A percentile compares a stretch with the other conserved stretches of the same genome.
Evolutionary conservation across 2,113 vertebrate genomes (phyloP).

Genomic region (Leucosticte australis): DNA sequence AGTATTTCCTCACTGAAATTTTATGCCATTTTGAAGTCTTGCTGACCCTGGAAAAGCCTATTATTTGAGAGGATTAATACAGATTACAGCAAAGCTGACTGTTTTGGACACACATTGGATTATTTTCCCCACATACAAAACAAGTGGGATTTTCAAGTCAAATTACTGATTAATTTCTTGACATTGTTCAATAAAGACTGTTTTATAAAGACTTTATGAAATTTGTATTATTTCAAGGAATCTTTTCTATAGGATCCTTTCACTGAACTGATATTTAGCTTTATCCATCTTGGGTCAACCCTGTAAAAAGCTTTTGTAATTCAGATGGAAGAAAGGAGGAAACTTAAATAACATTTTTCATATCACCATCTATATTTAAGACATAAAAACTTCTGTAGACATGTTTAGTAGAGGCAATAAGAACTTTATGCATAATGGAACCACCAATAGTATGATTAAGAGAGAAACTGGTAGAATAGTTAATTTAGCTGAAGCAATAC

Average conservation of each 20-base stretch:
- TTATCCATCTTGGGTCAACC: background rate
- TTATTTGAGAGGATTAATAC: background rate
- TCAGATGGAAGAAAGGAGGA: background rate
- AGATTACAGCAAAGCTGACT: background rate
- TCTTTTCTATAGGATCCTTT: background rate
- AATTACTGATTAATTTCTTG: background rate
- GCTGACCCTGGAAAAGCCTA: background rate
- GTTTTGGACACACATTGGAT: background rate
- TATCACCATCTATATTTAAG: background rate
- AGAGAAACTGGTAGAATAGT: background rate
- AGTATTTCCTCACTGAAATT: background rate
- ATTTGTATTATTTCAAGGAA: background rate
- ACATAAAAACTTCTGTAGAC: background rate
- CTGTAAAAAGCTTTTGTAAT: background rate
- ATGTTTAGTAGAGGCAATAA: background rate
- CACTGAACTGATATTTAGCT: background rate
- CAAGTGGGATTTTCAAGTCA: background rate
- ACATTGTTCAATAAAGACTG: background rate
- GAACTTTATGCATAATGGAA: background rate
- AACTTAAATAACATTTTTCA: background rate
- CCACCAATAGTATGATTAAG: background rate
- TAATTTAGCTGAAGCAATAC: background rate
- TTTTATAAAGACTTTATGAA: background rate
- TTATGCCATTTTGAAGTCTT: background rate
- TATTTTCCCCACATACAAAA: background rate